These are phyloP conservation scores for Mamestra brassicae DNA, from an alignment of 2,888 invertebrate genomes.

Conservation along the genomic window DNA sequence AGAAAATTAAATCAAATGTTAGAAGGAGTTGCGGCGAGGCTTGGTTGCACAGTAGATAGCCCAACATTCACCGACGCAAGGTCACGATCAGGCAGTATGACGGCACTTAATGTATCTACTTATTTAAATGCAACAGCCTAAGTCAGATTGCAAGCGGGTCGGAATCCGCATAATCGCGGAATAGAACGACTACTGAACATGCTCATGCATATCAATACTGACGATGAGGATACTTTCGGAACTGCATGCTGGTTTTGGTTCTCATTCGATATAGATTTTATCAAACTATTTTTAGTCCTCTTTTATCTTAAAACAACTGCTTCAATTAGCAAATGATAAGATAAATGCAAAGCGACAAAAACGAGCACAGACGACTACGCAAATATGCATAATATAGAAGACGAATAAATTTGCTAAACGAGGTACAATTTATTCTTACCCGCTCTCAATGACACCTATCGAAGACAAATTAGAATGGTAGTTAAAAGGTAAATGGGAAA, in stretches of 20 bases:
- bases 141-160: slow-evolving; percentile 45
- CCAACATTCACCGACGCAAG: slow-evolving; percentile 73
- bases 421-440: slow-evolving; percentile 8
- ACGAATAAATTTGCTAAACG: slow-evolving; percentile 1
- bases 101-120: slow-evolving; percentile 69
- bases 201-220: slow-evolving; percentile 28
- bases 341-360: slow-evolving; percentile 14
- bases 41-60: slow-evolving; percentile 59
- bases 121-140: slow-evolving; percentile 71
- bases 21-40: slow-evolving; percentile 65
- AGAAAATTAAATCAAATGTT: slow-evolving; percentile 53
- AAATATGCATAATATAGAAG: background rate
- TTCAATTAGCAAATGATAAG: slow-evolving; percentile 35
- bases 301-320: slow-evolving; percentile 41
- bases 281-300: background rate
- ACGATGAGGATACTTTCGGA: slow-evolving; percentile 13
- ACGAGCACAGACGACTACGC: background rate
- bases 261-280: slow-evolving; percentile 17
- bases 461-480: slow-evolving; percentile 51
- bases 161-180: slow-evolving; percentile 44
- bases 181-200: slow-evolving; percentile 34
- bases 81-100: slow-evolving; percentile 80
- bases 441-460: slow-evolving; percentile 37
- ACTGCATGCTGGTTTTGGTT: background rate
- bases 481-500: no score